These are phyloP conservation scores for Acrobasis consociella DNA, from an alignment of 2,888 invertebrate genomes.

Conservation along the genomic window DNA sequence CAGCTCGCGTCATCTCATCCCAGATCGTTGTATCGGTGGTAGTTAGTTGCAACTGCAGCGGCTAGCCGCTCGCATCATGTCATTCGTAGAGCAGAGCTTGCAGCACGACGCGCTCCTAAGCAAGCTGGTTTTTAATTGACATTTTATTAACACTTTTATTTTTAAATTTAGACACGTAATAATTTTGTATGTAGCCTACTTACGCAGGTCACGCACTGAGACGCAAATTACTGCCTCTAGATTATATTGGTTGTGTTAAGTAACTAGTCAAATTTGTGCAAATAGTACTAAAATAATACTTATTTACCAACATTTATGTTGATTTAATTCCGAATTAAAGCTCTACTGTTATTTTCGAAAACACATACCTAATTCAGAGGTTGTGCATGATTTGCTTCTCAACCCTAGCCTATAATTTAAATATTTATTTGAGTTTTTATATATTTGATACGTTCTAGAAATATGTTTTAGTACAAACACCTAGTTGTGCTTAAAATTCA, in stretches of 20 bases:
- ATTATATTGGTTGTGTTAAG: neutral
- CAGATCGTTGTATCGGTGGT: slow-evolving; percentile 52
- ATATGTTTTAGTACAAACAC: neutral
- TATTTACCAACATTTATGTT: too few relatives aligned
- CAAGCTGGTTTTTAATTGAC: slow-evolving; percentile 50
- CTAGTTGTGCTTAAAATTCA: slow-evolving; percentile 41
- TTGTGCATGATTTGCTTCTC: slow-evolving; percentile 13
- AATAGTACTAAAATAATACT: too few relatives aligned
- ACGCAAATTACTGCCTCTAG: slow-evolving; percentile 3
- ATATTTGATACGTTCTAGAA: neutral
- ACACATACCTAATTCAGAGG: neutral
- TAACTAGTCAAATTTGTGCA: too few relatives aligned
- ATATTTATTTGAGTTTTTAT: neutral
- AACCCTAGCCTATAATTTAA: slow-evolving; percentile 1
- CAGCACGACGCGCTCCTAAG: slow-evolving; percentile 70
- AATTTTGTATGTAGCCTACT: slow-evolving; percentile 7
- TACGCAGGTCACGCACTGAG: slow-evolving; percentile 11
- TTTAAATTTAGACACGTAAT: slow-evolving; percentile 6
- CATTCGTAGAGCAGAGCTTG: slow-evolving; percentile 64
- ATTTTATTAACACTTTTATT: slow-evolving; percentile 22
- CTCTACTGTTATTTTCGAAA: too few relatives aligned
- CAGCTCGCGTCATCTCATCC: slow-evolving; percentile 43
- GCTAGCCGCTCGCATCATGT: slow-evolving; percentile 40
- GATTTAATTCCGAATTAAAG: too few relatives aligned
- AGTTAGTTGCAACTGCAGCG: slow-evolving; percentile 35